Percentiles rank a stretch among this genome's conserved stretches.
Evolutionary conservation across 2,797 vertebrate species (phyloP).

Genomic region (Hirundo rustica): DNA sequence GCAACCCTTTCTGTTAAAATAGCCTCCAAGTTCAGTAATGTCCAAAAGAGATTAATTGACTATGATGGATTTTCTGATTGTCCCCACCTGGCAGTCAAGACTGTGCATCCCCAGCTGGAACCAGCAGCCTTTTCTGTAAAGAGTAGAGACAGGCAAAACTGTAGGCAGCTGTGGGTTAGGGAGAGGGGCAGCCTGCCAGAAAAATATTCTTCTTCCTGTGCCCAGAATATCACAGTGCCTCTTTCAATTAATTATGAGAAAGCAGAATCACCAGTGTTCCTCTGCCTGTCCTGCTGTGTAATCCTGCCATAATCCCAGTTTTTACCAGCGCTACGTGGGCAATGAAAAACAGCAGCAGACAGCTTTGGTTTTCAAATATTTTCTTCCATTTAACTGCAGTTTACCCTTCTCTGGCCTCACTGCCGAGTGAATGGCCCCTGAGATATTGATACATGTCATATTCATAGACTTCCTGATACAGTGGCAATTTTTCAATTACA

Average conservation of each 20-base stretch:
- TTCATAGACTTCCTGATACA: background rate
- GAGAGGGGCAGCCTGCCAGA: background rate
- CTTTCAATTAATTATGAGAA: constrained; percentile 39
- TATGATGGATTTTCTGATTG: constrained; percentile 3
- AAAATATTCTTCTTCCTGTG: constrained; percentile 1
- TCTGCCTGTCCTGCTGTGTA: constrained; percentile 14
- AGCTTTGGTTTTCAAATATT: background rate
- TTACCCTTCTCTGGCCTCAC: background rate
- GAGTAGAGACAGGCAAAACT: background rate
- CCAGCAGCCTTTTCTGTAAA: background rate
- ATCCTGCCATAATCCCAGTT: constrained; percentile 23
- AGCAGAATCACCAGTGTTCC: background rate
- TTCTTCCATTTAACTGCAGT: background rate
- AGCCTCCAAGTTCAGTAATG: constrained; percentile 18
- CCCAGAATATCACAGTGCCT: background rate
- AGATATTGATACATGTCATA: background rate
- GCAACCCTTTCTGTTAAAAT: background rate
- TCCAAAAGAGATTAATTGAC: background rate
- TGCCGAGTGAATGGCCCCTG: background rate
- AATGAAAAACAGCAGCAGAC: background rate
- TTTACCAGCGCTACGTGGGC: background rate
- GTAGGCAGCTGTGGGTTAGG: background rate
- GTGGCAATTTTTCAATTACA: background rate
- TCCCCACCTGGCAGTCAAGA: background rate
- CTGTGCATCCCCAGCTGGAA: background rate